Base-by-base conservation (phyloP, 2,888 invertebrate species). In the Amphipyra berbera region DNA sequence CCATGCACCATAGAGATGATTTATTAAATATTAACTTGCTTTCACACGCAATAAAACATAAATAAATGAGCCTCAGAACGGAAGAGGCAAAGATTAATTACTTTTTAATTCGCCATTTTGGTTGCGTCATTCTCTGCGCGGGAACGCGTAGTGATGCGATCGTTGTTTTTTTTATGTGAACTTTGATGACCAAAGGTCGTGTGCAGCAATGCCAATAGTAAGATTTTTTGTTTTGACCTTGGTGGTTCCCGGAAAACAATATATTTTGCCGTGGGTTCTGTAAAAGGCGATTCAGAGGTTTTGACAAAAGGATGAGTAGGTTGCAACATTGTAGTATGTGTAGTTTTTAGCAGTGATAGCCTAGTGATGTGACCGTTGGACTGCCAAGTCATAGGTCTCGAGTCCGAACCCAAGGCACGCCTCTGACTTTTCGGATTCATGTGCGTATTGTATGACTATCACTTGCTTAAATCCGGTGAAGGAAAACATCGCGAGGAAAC, bases 31-130 rank as follows among this genome's bases (percentile, higher is more conserved):
- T 87, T 82, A 89, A 88, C 83, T 82, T 65, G 70, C 85, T 86
- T 90, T 90, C 90, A 88, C 89, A 90, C 89, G 89, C 85, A 88
- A 86, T 86, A 84, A 89, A 87, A 89, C 81, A 87, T 88, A 88
- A 88, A 83, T 61, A 75, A 80, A 76, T 66, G 67, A 69, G 62
- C 79, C 78, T 71, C 66, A 63, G 60, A 84, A 82, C 89, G 88
- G 87, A 90, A 87, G 86, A 86, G 65, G 86, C 73, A 47, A 78
- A 83, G 83, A 91, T 91, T 92, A 92, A 92, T 92, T 91, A 88
- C 90, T 87, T 91, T 92, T 91, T 91, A 92, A 92, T 92, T 89
- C 90, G 90, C 91, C 88, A 92, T 91, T 90, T 91, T 87, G 70
- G 85, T 87, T 90, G 84, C 88, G 84, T 87, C 79, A 79, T 70